These are phyloP conservation scores for Octomys mimax DNA, from an alignment of 2,797 vertebrate genomes.

Conservation along the genomic window DNA sequence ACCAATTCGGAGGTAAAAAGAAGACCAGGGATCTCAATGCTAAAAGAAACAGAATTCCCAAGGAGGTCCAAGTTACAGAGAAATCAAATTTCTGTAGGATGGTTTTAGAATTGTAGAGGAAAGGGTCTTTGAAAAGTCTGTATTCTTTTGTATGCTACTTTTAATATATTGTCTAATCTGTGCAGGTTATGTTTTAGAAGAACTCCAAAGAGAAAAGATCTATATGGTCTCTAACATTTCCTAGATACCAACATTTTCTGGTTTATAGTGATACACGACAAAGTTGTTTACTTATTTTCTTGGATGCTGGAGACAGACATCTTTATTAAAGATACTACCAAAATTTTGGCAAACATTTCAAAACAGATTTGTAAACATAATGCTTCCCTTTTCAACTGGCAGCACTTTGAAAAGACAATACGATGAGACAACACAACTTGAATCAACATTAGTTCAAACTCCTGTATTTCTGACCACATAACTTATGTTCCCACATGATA, in stretches of 20 bases:
- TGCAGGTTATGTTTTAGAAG: slow-evolving; percentile 63
- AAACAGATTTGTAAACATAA: slow-evolving; percentile 94
- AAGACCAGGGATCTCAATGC: slow-evolving; percentile 69
- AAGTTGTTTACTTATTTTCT: slow-evolving; percentile 72
- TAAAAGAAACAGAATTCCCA: slow-evolving; percentile 52
- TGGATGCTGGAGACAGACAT: slow-evolving; percentile 89
- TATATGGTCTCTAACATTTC: slow-evolving; percentile 32
- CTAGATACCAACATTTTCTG: slow-evolving; percentile 75
- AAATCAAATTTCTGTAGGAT: slow-evolving; percentile 7
- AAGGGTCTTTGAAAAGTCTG: not conserved
- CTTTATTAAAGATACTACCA: slow-evolving; percentile 89
- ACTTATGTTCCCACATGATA: slow-evolving; percentile 88
- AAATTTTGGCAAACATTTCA: slow-evolving; percentile 92
- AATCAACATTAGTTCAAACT: slow-evolving; percentile 86
- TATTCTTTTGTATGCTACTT: not conserved
- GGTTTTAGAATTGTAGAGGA: not conserved
- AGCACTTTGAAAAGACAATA: slow-evolving; percentile 89
- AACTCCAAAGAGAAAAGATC: slow-evolving; percentile 43
- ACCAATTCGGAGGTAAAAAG: slow-evolving; percentile 71
- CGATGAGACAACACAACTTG: slow-evolving; percentile 87
- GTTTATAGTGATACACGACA: slow-evolving; percentile 81
- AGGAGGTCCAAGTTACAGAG: not conserved
- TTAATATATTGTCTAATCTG: slow-evolving; percentile 11
- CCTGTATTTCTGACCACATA: slow-evolving; percentile 88
- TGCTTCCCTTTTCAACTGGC: slow-evolving; percentile 93